Percentiles rank a stretch among this genome's conserved stretches.
Conservation (phyloP, 2,797 vertebrate genomes). For the Echeneis naucrates region DNA sequence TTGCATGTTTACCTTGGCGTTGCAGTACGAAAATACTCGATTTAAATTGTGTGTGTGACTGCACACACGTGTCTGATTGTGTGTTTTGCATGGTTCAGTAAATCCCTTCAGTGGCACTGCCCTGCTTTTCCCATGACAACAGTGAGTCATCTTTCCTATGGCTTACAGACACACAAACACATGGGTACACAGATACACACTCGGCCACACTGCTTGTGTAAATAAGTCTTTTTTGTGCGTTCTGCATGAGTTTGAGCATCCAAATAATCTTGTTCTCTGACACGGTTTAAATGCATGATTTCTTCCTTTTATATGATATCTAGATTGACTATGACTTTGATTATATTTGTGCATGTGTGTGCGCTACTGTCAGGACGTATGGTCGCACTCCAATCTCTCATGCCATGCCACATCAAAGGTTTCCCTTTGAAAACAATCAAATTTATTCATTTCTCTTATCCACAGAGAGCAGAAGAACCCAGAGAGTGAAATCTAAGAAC, state of each 20-base stretch:
- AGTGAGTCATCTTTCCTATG: slow-evolving; percentile 64
- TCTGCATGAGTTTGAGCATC: slow-evolving; percentile 29
- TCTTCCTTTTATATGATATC: slow-evolving; percentile 10
- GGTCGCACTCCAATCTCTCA: background rate
- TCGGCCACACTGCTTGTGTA: slow-evolving; percentile 29
- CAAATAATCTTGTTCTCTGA: slow-evolving; percentile 41
- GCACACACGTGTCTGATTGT: slow-evolving; percentile 29
- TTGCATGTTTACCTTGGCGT: slow-evolving; percentile 10
- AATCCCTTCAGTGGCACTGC: slow-evolving; percentile 49
- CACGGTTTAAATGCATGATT: slow-evolving; percentile 30
- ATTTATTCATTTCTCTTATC: background rate
- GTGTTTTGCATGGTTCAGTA: slow-evolving; percentile 63
- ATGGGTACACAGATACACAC: background rate
- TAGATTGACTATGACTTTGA: slow-evolving; percentile 4
- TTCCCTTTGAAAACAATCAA: slow-evolving; percentile 1
- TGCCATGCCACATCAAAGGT: background rate
- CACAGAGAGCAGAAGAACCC: background rate
- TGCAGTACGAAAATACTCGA: background rate
- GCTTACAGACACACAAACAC: slow-evolving; percentile 24
- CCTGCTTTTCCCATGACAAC: slow-evolving; percentile 69
- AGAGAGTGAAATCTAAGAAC: background rate
- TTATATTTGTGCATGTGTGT: background rate
- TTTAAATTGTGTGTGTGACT: slow-evolving; percentile 31
- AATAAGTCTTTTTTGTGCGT: slow-evolving; percentile 44
- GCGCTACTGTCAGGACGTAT: background rate